Evolutionary conservation across 2,797 vertebrate genomes (phyloP), one percentile per base, ranked within the genome.

Genomic region (Hafferia zeledoni): DNA sequence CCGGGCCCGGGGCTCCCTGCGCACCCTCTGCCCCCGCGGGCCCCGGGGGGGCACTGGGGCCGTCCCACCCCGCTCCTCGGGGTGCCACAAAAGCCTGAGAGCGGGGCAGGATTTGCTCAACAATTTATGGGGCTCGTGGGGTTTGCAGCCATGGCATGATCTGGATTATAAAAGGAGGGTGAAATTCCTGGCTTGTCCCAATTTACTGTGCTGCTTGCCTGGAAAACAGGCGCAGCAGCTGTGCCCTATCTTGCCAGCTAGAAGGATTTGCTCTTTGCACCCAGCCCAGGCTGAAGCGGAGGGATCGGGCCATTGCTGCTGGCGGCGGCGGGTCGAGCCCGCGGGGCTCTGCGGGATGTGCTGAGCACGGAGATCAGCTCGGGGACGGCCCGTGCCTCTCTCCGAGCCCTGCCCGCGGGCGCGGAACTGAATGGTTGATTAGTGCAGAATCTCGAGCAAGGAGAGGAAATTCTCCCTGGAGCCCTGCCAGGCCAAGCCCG

Each of bases 391-490:
- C 12, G 56, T 27, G 55, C 95, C 94, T 67, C 93, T n/a, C 94
- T 91, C 85, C 5, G 5, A 93, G 90, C 88, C 83, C 90, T 93
- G 88, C 94, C 85, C 10, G 3, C 88, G 53, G 94, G 90, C 91
- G 82, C 25, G 4, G 57, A 46, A 47, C 77, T 71, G 94, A 77
- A 83, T 52, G 6, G 9, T 23, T 93, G 93, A 93, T 94, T 78
- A 94, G 93, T 1, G 17, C 83, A 90, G 91, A 86, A 93, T 65
- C 83, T 65, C 6, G 10, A 81, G 90, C 90, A 72, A 96, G 91
- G 95, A 86, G 83, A 96, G 91, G 96, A 94, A 95, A 96, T 89
- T 96, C 95, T 95, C 93, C 91, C 95, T 94, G 93, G 94, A 95
- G 94, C 79, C 76, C 72, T 77, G 94, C 96, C 96, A 96, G 91